Conservation (phyloP, 2,888 invertebrate species). For the Criorhina ranunculi region DNA sequence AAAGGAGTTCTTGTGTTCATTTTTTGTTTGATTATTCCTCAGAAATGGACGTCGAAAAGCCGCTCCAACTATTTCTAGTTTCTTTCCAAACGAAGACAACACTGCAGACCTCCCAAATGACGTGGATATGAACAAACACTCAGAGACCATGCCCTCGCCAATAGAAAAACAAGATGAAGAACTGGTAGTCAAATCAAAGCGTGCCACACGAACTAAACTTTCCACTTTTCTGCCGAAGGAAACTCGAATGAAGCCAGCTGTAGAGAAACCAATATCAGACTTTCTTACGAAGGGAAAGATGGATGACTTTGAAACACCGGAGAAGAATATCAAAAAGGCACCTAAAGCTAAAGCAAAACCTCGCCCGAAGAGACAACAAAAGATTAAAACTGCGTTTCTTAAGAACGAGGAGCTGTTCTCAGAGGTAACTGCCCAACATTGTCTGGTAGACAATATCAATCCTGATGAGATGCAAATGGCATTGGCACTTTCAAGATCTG, state of each 20-base stretch:
- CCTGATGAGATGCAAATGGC: conserved; percentile 89
- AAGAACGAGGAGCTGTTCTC: conserved; percentile 82
- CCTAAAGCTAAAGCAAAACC: conserved; percentile 54
- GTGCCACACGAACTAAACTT: conserved; percentile 77
- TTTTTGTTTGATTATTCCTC: conserved; percentile 61
- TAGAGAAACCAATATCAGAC: conserved; percentile 9
- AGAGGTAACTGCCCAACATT: conserved; percentile 82
- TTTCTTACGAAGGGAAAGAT: not conserved
- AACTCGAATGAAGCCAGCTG: conserved; percentile 34
- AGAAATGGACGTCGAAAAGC: conserved; percentile 77
- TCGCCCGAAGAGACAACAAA: conserved; percentile 79
- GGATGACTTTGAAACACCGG: conserved; percentile 77
- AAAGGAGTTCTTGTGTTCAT: conserved; percentile 47
- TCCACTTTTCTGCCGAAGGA: conserved; percentile 76
- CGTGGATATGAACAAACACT: not conserved
- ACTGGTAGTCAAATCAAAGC: not conserved
- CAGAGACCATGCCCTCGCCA: conserved; percentile 32
- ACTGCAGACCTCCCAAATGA: not conserved
- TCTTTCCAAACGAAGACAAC: conserved; percentile 71
- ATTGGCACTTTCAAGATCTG: conserved; percentile 88
- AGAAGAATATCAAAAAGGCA: conserved; percentile 48
- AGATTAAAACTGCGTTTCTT: conserved; percentile 81
- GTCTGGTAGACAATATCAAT: conserved; percentile 86
- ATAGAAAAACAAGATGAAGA: conserved; percentile 11
- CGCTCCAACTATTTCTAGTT: conserved; percentile 78